Conservation (phyloP, 2,797 vertebrate genomes). For the Chloroceryle amazona region DNA sequence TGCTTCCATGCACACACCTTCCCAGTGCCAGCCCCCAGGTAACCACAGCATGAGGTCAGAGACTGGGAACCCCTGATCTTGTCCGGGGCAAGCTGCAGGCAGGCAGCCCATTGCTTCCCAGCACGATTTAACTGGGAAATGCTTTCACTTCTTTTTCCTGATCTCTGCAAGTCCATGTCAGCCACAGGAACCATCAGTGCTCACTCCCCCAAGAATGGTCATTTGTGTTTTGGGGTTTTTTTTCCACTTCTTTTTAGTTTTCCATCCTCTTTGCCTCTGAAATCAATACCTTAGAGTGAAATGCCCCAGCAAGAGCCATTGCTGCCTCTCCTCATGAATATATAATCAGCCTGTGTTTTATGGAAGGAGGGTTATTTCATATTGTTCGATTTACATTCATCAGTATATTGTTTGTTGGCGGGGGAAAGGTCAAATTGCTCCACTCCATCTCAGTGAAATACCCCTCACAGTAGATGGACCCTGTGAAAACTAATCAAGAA, state of each 20-base stretch:
- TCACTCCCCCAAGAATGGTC: not conserved
- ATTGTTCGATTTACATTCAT: constrained; percentile 36
- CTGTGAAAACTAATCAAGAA: constrained; percentile 6
- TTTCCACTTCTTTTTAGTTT: not conserved
- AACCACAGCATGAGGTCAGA: not conserved
- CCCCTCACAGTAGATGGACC: not conserved
- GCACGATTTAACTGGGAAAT: not conserved
- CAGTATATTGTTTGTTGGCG: constrained; percentile 22
- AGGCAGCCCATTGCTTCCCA: not conserved
- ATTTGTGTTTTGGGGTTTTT: not conserved
- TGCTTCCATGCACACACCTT: not conserved
- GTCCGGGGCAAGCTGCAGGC: not conserved
- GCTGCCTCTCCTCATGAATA: constrained; percentile 42
- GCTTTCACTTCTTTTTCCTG: not conserved
- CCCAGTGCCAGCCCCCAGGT: not conserved
- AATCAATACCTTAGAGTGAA: constrained; percentile 31
- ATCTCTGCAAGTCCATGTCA: not conserved
- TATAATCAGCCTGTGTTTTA: constrained; percentile 44
- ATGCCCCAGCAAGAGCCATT: not conserved
- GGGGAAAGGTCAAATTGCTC: not conserved
- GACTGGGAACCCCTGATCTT: not conserved
- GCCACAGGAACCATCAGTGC: not conserved
- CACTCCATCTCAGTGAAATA: constrained; percentile 25
- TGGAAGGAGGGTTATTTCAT: constrained; percentile 18
- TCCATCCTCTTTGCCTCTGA: not conserved